Evolutionary conservation across 2,888 invertebrate genomes (phyloP).

Genomic region (Vanessa cardui): DNA sequence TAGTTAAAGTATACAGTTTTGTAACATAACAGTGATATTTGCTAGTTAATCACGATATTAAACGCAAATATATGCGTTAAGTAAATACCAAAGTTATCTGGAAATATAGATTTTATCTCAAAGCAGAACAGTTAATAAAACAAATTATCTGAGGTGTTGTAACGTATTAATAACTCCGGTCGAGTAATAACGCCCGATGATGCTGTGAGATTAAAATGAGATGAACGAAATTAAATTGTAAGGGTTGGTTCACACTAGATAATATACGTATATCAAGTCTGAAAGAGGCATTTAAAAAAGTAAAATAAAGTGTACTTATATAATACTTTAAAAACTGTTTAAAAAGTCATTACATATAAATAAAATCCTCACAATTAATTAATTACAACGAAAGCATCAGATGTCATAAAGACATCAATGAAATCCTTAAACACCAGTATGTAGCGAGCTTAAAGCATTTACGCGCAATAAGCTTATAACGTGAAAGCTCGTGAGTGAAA

Average conservation of each 20-base stretch:
- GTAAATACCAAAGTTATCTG: not conserved
- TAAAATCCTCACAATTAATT: not conserved
- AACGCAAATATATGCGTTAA: too few species aligned
- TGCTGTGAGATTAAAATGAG: conserved; percentile 57
- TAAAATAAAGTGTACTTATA: too few species aligned
- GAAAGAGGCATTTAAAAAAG: too few species aligned
- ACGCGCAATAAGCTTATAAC: conserved; percentile 55
- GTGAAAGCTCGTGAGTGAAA: conserved; percentile 66
- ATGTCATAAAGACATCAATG: conserved; percentile 14
- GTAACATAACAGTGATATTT: too few species aligned
- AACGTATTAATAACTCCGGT: conserved; percentile 58
- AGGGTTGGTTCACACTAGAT: conserved; percentile 45
- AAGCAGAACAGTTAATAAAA: conserved; percentile 26
- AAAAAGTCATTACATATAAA: not conserved
- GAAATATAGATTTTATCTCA: conserved; percentile 1
- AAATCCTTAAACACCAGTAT: conserved; percentile 25
- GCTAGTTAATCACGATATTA: too few species aligned
- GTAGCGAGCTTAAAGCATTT: conserved; percentile 36
- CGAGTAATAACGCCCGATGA: conserved; percentile 69
- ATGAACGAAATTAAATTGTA: conserved; percentile 54
- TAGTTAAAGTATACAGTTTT: too few species aligned
- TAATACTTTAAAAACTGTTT: too few species aligned
- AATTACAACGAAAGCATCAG: conserved; percentile 16
- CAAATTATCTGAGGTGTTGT: conserved; percentile 44
- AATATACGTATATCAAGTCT: too few species aligned